Evolutionary conservation across 2,113 vertebrate species (phyloP).

Genomic region (Aspidoscelis tigris): DNA sequence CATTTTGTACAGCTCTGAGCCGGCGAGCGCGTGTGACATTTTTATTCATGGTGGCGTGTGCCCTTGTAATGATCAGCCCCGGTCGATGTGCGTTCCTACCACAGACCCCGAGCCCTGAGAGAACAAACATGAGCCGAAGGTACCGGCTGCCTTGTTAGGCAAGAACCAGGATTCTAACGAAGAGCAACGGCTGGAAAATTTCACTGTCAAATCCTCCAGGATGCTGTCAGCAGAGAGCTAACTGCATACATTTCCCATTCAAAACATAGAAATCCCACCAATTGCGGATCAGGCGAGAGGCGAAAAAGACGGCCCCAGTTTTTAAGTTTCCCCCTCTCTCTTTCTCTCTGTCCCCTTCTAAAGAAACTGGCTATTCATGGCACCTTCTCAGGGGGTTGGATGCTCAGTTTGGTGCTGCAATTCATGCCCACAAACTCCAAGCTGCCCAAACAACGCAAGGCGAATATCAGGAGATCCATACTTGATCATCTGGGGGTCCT

Average conservation of each 20-base stretch:
- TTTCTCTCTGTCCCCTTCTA: constrained; percentile 1
- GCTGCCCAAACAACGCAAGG: constrained; percentile 45
- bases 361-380: constrained; percentile 64
- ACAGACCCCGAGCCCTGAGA: constrained; percentile 82
- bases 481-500: constrained; percentile 30
- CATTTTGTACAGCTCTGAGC: constrained; percentile 86
- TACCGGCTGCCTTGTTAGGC: constrained; percentile 87
- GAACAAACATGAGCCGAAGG: constrained; percentile 84
- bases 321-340: constrained; percentile 32
- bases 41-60: constrained; percentile 87
- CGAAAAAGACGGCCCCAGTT: constrained; percentile 36
- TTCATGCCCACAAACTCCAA: constrained; percentile 52
- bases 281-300: constrained; percentile 70
- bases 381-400: constrained; percentile 53
- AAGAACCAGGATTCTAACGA: constrained; percentile 85
- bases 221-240: constrained; percentile 82
- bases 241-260: constrained; percentile 85
- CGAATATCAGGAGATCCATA: constrained; percentile 16
- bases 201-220: constrained; percentile 90
- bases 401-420: constrained; percentile 50
- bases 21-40: constrained; percentile 84
- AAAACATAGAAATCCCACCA: constrained; percentile 78
- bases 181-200: constrained; percentile 88
- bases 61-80: constrained; percentile 90
- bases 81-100: constrained; percentile 85